Evolutionary conservation across 2,113 vertebrate genomes (phyloP).

Genomic region (Myiozetetes cayanensis): DNA sequence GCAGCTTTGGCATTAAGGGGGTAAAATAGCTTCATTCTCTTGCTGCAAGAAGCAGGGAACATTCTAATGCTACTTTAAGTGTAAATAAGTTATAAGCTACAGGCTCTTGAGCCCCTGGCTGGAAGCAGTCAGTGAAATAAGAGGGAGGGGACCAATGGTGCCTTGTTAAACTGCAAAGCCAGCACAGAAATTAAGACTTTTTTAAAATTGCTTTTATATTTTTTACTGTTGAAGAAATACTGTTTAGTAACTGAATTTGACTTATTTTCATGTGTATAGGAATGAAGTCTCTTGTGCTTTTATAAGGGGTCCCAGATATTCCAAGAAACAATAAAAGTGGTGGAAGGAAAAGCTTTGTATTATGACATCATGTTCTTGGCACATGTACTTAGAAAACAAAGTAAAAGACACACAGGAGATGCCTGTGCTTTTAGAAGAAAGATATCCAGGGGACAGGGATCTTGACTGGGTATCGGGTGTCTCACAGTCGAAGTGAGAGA

Average conservation of each 20-base stretch:
- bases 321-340: not conserved
- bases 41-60: not conserved
- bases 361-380: not conserved
- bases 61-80: not conserved
- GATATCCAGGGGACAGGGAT: not conserved
- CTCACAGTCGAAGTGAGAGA: fast-evolving
- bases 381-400: not conserved
- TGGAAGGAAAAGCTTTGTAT: not conserved
- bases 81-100: not conserved
- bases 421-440: not conserved
- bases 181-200: not conserved
- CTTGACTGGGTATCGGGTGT: not conserved
- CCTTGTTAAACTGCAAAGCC: not conserved
- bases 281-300: not conserved
- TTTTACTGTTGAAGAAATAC: not conserved
- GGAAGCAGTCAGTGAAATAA: not conserved
- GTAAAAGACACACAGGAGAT: not conserved
- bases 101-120: not conserved
- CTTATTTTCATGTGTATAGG: not conserved
- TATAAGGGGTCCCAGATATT: not conserved
- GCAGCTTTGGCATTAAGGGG: not conserved
- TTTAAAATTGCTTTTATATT: not conserved
- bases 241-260: not conserved
- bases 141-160: not conserved
- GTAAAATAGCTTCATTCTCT: not conserved